A percentile compares a stretch with the other conserved stretches of the same genome.
These are phyloP conservation scores for Cryptocephalus moraei DNA, from an alignment of 2,888 invertebrate genomes.

Conservation along the genomic window DNA sequence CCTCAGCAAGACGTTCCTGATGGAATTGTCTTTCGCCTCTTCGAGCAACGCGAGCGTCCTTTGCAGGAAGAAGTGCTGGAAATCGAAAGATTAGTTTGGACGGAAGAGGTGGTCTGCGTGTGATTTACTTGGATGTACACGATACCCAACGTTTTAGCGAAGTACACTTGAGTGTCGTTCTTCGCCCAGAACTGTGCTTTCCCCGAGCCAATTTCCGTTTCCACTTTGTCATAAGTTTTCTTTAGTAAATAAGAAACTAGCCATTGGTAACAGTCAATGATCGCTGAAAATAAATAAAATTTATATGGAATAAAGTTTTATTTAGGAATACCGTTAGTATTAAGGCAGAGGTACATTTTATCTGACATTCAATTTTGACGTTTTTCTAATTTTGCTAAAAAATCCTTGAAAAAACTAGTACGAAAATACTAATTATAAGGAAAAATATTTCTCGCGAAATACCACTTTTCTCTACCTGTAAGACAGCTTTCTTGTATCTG, in stretches of 20 bases:
- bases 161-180: constrained; percentile 80
- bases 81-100: background rate
- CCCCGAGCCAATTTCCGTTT: constrained; percentile 43
- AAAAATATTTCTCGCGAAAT: too few species aligned
- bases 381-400: too few species aligned
- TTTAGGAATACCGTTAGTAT: too few species aligned
- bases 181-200: constrained; percentile 61
- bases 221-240: constrained; percentile 53
- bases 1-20: constrained; percentile 46
- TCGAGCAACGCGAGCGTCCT: constrained; percentile 40
- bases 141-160: constrained; percentile 65
- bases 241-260: constrained; percentile 66
- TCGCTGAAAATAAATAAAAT: constrained; percentile 39
- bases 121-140: constrained; percentile 68
- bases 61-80: constrained; percentile 47
- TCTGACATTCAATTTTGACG: too few species aligned
- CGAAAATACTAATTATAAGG: too few species aligned
- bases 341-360: too few species aligned
- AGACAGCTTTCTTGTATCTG: too few species aligned
- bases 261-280: constrained; percentile 68
- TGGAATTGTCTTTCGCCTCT: constrained; percentile 38
- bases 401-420: too few species aligned
- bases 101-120: too few species aligned
- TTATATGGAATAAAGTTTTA: background rate
- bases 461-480: too few species aligned